A percentile compares a stretch with the other conserved stretches of the same genome.
phyloP scores from a whole-genome alignment of 2,113 vertebrate species.

The Protobothrops flavoviridis region DNA sequence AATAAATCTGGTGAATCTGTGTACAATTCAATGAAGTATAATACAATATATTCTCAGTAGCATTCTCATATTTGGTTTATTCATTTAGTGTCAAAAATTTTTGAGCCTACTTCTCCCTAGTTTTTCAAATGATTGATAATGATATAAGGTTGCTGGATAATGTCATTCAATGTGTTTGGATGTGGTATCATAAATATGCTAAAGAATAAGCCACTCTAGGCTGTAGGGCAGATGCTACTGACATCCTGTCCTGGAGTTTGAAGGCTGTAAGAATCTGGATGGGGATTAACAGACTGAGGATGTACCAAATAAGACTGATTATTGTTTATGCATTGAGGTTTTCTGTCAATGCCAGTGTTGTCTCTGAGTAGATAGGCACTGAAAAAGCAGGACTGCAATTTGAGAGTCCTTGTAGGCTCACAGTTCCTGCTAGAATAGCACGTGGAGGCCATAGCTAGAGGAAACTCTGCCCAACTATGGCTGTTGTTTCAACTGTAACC shows the following conservation, averaged over 20 bases:
- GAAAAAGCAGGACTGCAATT: background rate
- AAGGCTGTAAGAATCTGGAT: background rate
- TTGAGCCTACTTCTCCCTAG: background rate
- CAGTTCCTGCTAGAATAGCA: background rate
- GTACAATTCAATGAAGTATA: background rate
- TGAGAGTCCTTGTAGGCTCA: background rate
- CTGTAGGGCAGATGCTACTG: background rate
- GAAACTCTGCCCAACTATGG: background rate
- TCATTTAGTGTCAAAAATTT: background rate
- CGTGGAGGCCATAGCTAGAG: background rate
- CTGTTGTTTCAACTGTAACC: background rate
- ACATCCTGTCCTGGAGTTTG: background rate
- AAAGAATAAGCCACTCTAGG: background rate
- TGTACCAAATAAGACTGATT: background rate
- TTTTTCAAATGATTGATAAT: background rate
- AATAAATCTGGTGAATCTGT: background rate
- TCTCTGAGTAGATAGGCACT: background rate
- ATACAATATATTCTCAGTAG: background rate
- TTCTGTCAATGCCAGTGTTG: background rate
- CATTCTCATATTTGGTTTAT: background rate
- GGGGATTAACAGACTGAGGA: background rate
- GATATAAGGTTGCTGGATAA: background rate
- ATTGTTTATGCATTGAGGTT: background rate
- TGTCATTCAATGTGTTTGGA: background rate
- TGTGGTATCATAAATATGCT: background rate